Conservation (phyloP, 2,888 invertebrate species). For the Lithophane ornitopus region DNA sequence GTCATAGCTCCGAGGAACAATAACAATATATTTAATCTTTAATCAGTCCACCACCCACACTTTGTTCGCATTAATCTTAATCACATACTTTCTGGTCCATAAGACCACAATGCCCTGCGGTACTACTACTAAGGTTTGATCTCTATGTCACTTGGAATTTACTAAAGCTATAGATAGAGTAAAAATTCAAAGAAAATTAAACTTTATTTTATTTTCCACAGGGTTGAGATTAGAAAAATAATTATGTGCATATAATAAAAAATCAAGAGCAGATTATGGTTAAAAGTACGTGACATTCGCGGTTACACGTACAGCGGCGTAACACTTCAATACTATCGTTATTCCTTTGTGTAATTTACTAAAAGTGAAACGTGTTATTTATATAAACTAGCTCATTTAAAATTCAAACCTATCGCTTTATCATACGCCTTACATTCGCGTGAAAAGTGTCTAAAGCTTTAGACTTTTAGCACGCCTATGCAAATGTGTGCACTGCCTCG, state of each 20-base stretch:
- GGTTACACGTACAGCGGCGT: slow-evolving; percentile 82
- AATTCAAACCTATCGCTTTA: slow-evolving; percentile 46
- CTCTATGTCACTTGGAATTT: slow-evolving; percentile 58
- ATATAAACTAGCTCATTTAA: slow-evolving; percentile 19
- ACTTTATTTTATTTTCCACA: slow-evolving; percentile 47
- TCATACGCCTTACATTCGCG: slow-evolving; percentile 61
- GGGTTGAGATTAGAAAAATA: slow-evolving; percentile 63
- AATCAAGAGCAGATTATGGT: slow-evolving; percentile 75
- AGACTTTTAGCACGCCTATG: slow-evolving; percentile 71
- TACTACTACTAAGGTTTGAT: slow-evolving; percentile 61
- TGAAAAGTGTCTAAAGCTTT: slow-evolving; percentile 61
- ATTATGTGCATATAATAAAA: slow-evolving; percentile 66
- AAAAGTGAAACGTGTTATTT: slow-evolving; percentile 65
- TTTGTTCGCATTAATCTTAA: slow-evolving; percentile 68
- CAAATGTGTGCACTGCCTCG: slow-evolving; percentile 83
- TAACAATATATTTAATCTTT: slow-evolving; percentile 64
- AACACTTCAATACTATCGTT: slow-evolving; percentile 81
- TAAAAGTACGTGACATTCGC: slow-evolving; percentile 82
- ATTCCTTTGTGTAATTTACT: slow-evolving; percentile 75
- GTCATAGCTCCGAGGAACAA: slow-evolving; percentile 64
- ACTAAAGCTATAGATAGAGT: slow-evolving; percentile 58
- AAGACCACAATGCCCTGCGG: slow-evolving; percentile 69
- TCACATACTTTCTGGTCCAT: slow-evolving; percentile 67
- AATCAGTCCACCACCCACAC: slow-evolving; percentile 68
- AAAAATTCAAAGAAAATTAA: slow-evolving; percentile 58